Evolutionary conservation across 2,888 invertebrate species (phyloP).

Genomic region (Fragum sueziense): DNA sequence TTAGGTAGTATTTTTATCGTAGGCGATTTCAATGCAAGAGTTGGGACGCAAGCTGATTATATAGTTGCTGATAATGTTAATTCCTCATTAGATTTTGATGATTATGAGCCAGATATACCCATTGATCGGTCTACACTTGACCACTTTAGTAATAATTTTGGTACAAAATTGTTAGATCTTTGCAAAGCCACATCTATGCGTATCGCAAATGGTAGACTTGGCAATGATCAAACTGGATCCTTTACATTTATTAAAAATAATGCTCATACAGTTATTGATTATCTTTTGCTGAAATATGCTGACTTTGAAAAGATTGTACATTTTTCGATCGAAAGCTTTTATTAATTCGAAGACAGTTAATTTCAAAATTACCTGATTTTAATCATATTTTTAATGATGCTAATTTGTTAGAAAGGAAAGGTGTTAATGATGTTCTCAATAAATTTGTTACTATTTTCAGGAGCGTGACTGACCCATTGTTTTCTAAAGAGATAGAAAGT

Average conservation of each 20-base stretch:
- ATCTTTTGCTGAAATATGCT: not conserved
- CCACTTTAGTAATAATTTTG: not conserved
- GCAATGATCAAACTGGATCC: not conserved
- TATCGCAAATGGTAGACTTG: constrained; percentile 2
- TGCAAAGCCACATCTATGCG: constrained; percentile 11
- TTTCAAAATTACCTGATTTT: constrained; percentile 9
- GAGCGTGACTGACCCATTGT: constrained; percentile 5
- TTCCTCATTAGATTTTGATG: not conserved
- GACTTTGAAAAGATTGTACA: not conserved
- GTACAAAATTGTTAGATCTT: not conserved
- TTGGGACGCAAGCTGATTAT: constrained; percentile 24
- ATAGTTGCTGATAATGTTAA: not conserved
- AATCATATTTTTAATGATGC: not conserved
- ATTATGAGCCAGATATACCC: constrained; percentile 15
- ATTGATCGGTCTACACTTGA: not conserved
- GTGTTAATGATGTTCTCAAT: constrained; percentile 3
- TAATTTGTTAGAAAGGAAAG: not conserved
- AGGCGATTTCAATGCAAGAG: constrained; percentile 41
- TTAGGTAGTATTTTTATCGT: constrained; percentile 22
- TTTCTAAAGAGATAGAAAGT: not conserved
- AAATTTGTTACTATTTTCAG: not conserved
- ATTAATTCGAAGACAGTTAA: constrained; percentile 5
- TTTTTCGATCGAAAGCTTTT: not conserved
- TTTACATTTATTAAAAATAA: not conserved
- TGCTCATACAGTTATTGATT: not conserved